Percentiles rank a stretch among this genome's conserved stretches.
Evolutionary conservation across 2,888 invertebrate species (phyloP).

Genomic region (Coenonympha arcania): DNA sequence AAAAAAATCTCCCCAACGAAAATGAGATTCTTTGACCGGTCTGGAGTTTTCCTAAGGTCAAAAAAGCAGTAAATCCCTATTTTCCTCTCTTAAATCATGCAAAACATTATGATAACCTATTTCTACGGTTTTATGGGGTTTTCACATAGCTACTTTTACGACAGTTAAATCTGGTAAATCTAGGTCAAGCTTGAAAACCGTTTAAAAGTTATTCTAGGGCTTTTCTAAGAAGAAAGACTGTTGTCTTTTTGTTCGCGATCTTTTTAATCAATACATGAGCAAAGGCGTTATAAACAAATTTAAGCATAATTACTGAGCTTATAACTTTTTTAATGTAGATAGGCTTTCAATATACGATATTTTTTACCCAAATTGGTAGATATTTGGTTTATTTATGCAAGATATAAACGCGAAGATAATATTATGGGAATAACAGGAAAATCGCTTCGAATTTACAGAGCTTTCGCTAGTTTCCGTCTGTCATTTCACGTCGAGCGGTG

Average conservation of each 20-base stretch:
- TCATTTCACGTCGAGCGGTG: neutral
- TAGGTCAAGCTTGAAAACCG: constrained; percentile 18
- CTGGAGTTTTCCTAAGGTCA: constrained; percentile 7
- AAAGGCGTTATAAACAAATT: neutral
- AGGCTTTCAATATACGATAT: too few relatives aligned
- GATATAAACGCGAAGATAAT: too few relatives aligned
- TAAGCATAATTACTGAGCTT: too few relatives aligned
- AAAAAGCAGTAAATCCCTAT: neutral
- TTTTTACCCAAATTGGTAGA: too few relatives aligned
- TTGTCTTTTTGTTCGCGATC: neutral
- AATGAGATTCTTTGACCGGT: too few relatives aligned
- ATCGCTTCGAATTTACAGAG: neutral
- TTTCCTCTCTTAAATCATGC: neutral
- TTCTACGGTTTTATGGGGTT: constrained; percentile 14
- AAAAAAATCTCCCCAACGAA: too few relatives aligned
- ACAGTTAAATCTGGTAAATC: constrained; percentile 15
- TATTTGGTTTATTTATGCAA: too few relatives aligned
- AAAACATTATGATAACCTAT: constrained; percentile 18
- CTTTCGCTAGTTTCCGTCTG: constrained; percentile 1
- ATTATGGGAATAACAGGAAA: neutral
- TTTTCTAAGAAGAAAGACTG: neutral
- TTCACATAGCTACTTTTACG: constrained; percentile 14
- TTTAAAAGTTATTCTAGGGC: constrained; percentile 1
- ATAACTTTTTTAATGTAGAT: too few relatives aligned
- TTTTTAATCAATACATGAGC: neutral